phyloP scores from a whole-genome alignment of 2,113 vertebrate genomes.

The Eulemur rufifrons region DNA sequence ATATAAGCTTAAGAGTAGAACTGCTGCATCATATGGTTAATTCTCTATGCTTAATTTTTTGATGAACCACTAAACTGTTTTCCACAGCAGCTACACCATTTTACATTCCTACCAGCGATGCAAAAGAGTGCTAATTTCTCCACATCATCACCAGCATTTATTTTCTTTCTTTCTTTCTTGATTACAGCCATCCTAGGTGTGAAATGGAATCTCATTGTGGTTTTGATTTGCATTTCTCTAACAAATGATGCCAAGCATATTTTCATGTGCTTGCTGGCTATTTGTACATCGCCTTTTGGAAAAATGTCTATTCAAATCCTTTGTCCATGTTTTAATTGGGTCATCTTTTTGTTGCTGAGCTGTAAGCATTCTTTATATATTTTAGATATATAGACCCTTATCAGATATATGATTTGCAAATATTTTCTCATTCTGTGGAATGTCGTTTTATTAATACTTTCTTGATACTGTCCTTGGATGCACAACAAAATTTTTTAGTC shows the following conservation, averaged over 20 bases:
- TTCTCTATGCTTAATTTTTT: not conserved
- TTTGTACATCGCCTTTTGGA: not conserved
- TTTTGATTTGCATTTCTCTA: not conserved
- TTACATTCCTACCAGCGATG: not conserved
- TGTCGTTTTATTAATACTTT: not conserved
- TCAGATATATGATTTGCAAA: not conserved
- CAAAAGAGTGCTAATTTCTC: not conserved
- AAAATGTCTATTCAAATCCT: not conserved
- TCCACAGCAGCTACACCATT: not conserved
- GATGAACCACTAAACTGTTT: not conserved
- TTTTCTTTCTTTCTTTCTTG: not conserved
- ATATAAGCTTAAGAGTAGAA: not conserved
- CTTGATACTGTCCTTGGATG: not conserved
- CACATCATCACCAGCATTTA: not conserved
- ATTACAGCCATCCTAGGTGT: not conserved
- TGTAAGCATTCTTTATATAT: not conserved
- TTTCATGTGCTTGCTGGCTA: not conserved
- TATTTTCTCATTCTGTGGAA: not conserved
- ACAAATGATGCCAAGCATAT: not conserved
- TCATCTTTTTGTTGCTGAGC: not conserved
- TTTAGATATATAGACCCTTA: not conserved
- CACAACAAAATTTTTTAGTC: not conserved
- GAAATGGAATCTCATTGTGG: not conserved
- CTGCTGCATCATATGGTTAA: not conserved
- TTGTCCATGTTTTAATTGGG: not conserved